A percentile compares a stretch with the other conserved stretches of the same genome.
phyloP scores from a whole-genome alignment of 2,888 invertebrate genomes.

The Mallateleia sp. region DNA sequence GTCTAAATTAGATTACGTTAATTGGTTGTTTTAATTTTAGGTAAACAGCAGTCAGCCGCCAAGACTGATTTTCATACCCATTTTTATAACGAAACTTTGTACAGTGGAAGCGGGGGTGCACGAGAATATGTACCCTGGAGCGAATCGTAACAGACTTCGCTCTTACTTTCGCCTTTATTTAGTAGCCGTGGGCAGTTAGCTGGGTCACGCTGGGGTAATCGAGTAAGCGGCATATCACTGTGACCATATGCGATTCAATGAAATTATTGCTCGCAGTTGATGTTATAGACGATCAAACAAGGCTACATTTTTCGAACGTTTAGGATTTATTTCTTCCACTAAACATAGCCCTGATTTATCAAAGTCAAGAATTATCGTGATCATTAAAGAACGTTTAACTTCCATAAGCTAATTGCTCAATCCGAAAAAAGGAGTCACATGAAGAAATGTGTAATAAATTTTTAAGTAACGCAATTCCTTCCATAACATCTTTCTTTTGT shows the following conservation, averaged over 20 bases:
- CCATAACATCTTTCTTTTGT: too few species aligned
- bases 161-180: constrained; percentile 79
- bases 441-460: too few species aligned
- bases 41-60: neutral
- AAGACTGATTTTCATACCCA: neutral
- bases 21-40: neutral
- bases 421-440: neutral
- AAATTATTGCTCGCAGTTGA: constrained; percentile 71
- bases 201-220: constrained; percentile 69
- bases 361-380: constrained; percentile 61
- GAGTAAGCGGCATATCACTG: constrained; percentile 77
- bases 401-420: constrained; percentile 41
- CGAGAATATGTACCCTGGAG: constrained; percentile 48
- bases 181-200: constrained; percentile 74
- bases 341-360: constrained; percentile 66
- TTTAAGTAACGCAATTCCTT: too few species aligned
- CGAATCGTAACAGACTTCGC: constrained; percentile 55
- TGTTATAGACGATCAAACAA: constrained; percentile 66
- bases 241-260: constrained; percentile 75
- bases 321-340: constrained; percentile 59
- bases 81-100: neutral
- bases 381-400: constrained; percentile 54
- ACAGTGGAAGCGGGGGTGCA: constrained; percentile 72
- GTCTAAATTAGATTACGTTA: too few species aligned
- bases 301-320: constrained; percentile 69